Percentiles rank a stretch among this genome's conserved stretches.
Conservation (phyloP, 2,113 vertebrate species). For the Burhinus oedicnemus region DNA sequence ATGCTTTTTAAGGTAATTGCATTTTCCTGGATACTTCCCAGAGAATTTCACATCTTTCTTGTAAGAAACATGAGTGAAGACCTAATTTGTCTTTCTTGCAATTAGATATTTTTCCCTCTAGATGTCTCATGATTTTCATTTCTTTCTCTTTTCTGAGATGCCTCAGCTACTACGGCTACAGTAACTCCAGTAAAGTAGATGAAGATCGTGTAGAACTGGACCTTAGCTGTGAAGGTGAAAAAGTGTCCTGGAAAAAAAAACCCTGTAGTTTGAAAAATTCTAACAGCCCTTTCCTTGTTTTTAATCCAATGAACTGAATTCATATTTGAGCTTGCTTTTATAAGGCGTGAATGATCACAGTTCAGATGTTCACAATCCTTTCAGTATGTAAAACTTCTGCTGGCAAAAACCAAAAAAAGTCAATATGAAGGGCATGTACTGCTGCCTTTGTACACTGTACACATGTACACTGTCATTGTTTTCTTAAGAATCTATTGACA, state of each 20-base stretch:
- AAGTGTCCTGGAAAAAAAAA: not conserved
- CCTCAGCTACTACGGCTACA: not conserved
- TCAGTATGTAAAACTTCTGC: not conserved
- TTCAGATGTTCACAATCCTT: not conserved
- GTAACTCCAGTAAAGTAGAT: not conserved
- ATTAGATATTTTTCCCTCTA: not conserved
- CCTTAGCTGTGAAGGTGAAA: not conserved
- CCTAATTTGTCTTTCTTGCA: not conserved
- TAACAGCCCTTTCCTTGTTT: not conserved
- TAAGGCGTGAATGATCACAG: not conserved
- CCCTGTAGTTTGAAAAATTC: not conserved
- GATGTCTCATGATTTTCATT: not conserved
- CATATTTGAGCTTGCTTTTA: not conserved
- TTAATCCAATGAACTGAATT: not conserved
- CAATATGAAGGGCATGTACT: not conserved
- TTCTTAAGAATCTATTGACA: not conserved
- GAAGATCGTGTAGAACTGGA: not conserved
- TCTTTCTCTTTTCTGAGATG: not conserved
- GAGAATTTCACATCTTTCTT: not conserved
- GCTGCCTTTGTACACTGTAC: not conserved
- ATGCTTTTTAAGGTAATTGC: not conserved
- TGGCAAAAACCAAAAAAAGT: not conserved
- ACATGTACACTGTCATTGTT: not conserved
- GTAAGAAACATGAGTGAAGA: not conserved
- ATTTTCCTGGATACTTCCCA: not conserved